Evolutionary conservation across 2,888 invertebrate genomes (phyloP).

Genomic region (Neria commutata): DNA sequence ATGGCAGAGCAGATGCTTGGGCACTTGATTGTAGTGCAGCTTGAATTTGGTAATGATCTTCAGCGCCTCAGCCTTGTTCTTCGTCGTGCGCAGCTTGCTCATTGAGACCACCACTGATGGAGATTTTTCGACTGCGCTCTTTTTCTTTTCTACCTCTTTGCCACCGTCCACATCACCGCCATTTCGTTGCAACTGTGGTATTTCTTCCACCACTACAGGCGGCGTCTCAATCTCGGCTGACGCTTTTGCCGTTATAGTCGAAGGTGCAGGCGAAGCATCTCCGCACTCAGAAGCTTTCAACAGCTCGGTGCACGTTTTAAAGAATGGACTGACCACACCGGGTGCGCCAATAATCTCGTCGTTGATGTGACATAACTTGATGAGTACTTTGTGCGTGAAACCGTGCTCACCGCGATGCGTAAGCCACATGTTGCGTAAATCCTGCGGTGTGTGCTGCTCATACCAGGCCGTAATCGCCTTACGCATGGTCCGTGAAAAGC

Average conservation of each 20-base stretch:
- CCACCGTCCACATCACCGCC: too few relatives aligned
- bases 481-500: conserved; percentile 48
- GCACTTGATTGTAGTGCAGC: conserved; percentile 49
- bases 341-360: conserved; percentile 34
- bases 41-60: conserved; percentile 39
- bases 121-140: not conserved
- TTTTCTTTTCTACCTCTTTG: not conserved
- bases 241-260: not conserved
- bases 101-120: conserved; percentile 34
- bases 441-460: conserved; percentile 34
- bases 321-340: conserved; percentile 29
- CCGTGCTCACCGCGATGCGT: conserved; percentile 39
- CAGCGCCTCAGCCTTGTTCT: conserved; percentile 34
- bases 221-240: not conserved
- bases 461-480: conserved; percentile 56
- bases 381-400: conserved; percentile 43
- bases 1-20: conserved; percentile 38
- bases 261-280: not conserved
- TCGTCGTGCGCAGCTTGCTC: conserved; percentile 41
- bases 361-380: conserved; percentile 46
- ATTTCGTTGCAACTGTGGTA: too few relatives aligned
- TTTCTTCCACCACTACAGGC: not conserved
- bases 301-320: conserved; percentile 37
- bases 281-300: conserved; percentile 23
- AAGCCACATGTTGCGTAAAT: conserved; percentile 46